Evolutionary conservation across 1,140 invertebrate species (phyloP), one percentile per base, ranked within the genome.

Genomic region (Atopsyche davidsoni): DNA sequence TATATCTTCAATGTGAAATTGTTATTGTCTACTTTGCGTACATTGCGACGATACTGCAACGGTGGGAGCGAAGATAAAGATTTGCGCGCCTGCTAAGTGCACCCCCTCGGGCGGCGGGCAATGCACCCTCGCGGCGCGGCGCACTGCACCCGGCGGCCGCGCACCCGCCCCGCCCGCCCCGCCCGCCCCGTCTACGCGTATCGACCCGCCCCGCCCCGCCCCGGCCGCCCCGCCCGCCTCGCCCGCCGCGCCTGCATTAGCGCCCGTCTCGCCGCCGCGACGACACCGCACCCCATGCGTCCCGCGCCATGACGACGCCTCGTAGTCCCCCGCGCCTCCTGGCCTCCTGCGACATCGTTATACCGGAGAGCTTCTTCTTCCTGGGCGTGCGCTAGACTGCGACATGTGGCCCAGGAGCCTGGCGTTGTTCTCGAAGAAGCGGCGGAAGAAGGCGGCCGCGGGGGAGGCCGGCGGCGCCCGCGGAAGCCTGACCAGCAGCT

Each of bases 371-470:
- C 21, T 23, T 44, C 41, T 43, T 42, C 39, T 46, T 46, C 18
- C 38, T 46, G 16, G 50, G 42, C 32, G 40, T 51, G 32, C 43
- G 41, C 4, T 51, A 51, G 34, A n/a, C 41, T 17, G 40, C 3
- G 11, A n/a, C 22, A 56, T 56, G 53, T 56, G 53, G 53, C 53
- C 53, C 21, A 28, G 44, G n/a, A 47, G 43, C 13, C 28, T 56
- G 17, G 39, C 53, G 16, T 21, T 46, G 4, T 56, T 51, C 31
- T 46, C 53, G 13, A 55, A 55, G 23, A 53, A 42, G 21, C 53
- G 48, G 11, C 46, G 39, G 14, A 16, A 28, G 23, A 51, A 44
- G 39, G 22, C 17, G n/a, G 2, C 46, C 14, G 46, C n/a, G 22
- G 51, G 36, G 14, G 2, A 24, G 4, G 10, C 10, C 13, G 45